Percentiles rank a stretch among this genome's conserved stretches.
These are phyloP conservation scores for Rhinichthys klamathensis DNA, from an alignment of 2,113 vertebrate species.

Conservation along the genomic window DNA sequence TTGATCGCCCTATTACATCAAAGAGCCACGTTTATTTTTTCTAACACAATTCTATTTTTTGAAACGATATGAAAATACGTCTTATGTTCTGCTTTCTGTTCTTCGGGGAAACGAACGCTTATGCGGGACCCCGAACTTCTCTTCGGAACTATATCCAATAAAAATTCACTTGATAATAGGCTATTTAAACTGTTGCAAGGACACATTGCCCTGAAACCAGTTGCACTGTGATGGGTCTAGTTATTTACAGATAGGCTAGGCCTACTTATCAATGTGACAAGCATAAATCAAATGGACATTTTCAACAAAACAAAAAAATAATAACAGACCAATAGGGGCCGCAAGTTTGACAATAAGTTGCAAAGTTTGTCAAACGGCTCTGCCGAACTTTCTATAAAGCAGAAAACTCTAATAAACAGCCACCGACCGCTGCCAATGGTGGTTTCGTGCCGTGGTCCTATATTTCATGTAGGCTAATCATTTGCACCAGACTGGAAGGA, in stretches of 20 bases:
- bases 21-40: not conserved
- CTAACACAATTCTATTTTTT: not conserved
- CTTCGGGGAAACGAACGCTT: no score
- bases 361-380: not conserved
- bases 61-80: not conserved
- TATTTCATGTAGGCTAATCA: not conserved
- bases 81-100: no score
- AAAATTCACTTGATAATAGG: slow-evolving; percentile 49
- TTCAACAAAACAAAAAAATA: not conserved
- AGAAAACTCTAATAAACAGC: not conserved
- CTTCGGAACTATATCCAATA: slow-evolving; percentile 60
- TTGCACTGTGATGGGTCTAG: not conserved
- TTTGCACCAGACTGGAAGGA: slow-evolving; percentile 13
- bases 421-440: not conserved
- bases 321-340: slow-evolving; percentile 31
- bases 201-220: not conserved
- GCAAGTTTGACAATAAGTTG: slow-evolving; percentile 13
- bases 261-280: not conserved
- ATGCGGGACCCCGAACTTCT: slow-evolving; percentile 46
- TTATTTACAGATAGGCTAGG: not conserved
- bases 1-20: not conserved
- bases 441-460: no score
- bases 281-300: not conserved
- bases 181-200: not conserved
- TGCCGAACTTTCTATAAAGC: not conserved